These are phyloP conservation scores for Pachyrhynchus sulphureomaculatus DNA, from an alignment of 1,140 invertebrate genomes.

Conservation along the genomic window DNA sequence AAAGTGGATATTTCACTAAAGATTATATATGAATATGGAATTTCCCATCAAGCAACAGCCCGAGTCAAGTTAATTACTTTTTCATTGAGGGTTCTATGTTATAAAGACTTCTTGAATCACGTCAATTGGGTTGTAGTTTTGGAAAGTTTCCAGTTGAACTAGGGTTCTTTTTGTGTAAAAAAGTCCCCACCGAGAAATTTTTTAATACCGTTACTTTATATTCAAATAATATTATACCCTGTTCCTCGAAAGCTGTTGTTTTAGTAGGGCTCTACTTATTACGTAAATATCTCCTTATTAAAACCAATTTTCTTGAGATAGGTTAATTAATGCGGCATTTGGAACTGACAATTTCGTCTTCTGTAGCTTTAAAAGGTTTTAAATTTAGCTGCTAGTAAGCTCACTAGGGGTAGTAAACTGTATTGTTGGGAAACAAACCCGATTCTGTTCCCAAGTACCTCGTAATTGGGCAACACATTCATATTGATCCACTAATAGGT, in stretches of 20 bases:
- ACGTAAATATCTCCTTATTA: slow-evolving; percentile 3
- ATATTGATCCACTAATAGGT: background rate
- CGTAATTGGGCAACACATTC: background rate
- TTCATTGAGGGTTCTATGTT: too few species aligned
- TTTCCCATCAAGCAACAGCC: too few species aligned
- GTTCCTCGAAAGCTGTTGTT: background rate
- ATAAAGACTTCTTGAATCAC: too few species aligned
- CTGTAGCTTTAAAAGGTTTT: background rate
- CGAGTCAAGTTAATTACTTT: too few species aligned
- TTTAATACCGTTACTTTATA: too few species aligned
- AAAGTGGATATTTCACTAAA: too few species aligned
- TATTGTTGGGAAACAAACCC: slow-evolving; percentile 1
- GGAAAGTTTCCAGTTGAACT: too few species aligned
- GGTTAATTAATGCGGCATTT: background rate
- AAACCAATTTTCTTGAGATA: background rate
- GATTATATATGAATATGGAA: too few species aligned
- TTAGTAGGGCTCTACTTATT: background rate
- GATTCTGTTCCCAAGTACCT: background rate
- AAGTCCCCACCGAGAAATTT: too few species aligned
- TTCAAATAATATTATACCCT: slow-evolving; percentile 6
- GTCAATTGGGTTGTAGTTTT: too few species aligned
- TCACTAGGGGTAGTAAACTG: background rate
- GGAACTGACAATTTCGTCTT: slow-evolving; percentile 2
- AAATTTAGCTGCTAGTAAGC: background rate
- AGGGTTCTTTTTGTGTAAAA: too few species aligned